These are phyloP conservation scores for Drosophila takahashii DNA, from an alignment of 1,140 invertebrate genomes.

Conservation along the genomic window DNA sequence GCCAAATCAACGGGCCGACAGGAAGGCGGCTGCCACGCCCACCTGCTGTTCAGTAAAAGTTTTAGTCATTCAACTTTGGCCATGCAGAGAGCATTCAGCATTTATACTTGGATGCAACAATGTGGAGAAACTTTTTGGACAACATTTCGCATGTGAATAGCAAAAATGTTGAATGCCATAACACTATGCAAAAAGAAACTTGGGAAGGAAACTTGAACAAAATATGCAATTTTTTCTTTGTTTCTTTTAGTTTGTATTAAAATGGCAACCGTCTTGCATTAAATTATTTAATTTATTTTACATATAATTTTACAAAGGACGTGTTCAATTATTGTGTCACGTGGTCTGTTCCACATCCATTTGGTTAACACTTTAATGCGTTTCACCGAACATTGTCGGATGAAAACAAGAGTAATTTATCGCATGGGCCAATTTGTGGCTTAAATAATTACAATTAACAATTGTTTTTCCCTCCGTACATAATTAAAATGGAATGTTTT, in stretches of 20 bases:
- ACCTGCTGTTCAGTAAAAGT: slow-evolving; percentile 23
- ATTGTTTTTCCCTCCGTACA: slow-evolving; percentile 9
- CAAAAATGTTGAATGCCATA: neutral
- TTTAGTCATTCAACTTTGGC: slow-evolving; percentile 29
- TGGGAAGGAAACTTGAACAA: neutral
- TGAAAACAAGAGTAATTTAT: slow-evolving; percentile 22
- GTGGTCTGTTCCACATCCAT: slow-evolving; percentile 25
- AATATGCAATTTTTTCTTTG: neutral
- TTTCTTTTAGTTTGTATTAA: neutral
- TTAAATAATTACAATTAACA: slow-evolving; percentile 46
- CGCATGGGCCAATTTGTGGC: slow-evolving; percentile 36
- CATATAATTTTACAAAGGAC: slow-evolving; percentile 9
- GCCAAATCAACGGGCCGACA: slow-evolving; percentile 18
- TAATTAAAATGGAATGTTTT: slow-evolving; percentile 23
- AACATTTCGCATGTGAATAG: slow-evolving; percentile 3
- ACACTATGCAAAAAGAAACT: neutral
- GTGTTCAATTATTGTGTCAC: slow-evolving; percentile 19
- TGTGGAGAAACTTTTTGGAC: slow-evolving; percentile 16
- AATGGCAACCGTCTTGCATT: slow-evolving; percentile 2
- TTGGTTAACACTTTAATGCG: slow-evolving; percentile 27
- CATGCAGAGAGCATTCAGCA: slow-evolving; percentile 33
- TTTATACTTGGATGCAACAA: slow-evolving; percentile 18
- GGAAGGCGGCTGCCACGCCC: slow-evolving; percentile 21
- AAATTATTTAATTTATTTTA: slow-evolving; percentile 6
- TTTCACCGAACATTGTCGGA: slow-evolving; percentile 9